These are phyloP conservation scores for Pipistrellus kuhlii DNA, from an alignment of 2,797 vertebrate species.

Conservation along the genomic window DNA sequence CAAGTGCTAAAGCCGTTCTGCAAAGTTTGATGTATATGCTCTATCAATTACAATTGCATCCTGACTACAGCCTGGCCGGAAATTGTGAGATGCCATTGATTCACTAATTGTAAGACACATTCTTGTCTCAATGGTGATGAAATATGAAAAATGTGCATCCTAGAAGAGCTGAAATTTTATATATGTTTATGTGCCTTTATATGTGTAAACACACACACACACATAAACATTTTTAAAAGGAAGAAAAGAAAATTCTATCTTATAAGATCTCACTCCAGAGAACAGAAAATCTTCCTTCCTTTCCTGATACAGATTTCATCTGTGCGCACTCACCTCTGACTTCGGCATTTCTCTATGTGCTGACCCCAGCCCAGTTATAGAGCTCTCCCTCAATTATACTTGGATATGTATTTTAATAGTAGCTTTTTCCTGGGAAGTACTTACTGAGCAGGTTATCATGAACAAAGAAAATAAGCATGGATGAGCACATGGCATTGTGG, in stretches of 20 bases:
- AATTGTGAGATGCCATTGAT: neutral
- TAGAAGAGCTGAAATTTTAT: slow-evolving; percentile 1
- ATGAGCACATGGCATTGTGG: neutral
- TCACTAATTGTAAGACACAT: neutral
- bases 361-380: neutral
- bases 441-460: neutral
- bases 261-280: neutral
- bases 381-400: neutral
- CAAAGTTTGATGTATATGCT: neutral
- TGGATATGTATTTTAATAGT: no score
- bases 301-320: neutral
- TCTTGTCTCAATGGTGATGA: neutral
- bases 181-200: neutral
- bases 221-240: neutral
- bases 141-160: neutral
- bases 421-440: neutral
- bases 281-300: neutral
- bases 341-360: neutral
- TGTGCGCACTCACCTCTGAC: neutral
- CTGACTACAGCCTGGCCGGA: neutral
- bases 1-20: neutral
- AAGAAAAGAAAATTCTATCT: neutral
- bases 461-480: slow-evolving; percentile 2
- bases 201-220: neutral
- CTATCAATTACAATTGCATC: neutral